Conservation (phyloP, 2,888 invertebrate species). For the Salpingus planirostris region DNA sequence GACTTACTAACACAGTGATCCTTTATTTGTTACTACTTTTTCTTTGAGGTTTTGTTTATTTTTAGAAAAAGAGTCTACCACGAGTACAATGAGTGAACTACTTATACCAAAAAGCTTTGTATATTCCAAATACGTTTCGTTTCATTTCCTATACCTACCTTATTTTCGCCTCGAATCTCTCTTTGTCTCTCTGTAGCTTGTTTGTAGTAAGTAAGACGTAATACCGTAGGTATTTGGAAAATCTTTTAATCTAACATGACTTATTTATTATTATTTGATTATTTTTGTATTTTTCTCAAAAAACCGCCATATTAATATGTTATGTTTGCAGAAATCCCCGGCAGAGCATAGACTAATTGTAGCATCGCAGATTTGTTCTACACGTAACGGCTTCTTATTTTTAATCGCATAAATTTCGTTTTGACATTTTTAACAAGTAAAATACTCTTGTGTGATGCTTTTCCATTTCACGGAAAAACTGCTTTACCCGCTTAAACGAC, state of each 20-base stretch:
- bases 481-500: conserved; percentile 23
- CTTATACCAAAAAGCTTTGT: too few species aligned
- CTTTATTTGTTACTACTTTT: conserved; percentile 32
- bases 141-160: conserved; percentile 25
- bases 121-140: too few species aligned
- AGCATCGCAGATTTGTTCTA: conserved; percentile 40
- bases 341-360: conserved; percentile 40
- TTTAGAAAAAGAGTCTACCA: too few species aligned
- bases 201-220: conserved; percentile 37
- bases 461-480: too few species aligned
- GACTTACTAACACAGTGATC: conserved; percentile 28
- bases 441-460: too few species aligned
- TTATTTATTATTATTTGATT: conserved; percentile 12
- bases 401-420: too few species aligned
- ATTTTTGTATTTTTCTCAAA: conserved; percentile 18
- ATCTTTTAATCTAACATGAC: conserved; percentile 16
- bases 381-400: conserved; percentile 38
- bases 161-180: conserved; percentile 29
- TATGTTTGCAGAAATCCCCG: conserved; percentile 42
- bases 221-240: conserved; percentile 24
- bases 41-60: too few species aligned
- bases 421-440: too few species aligned
- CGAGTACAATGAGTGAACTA: too few species aligned
- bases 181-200: conserved; percentile 33
- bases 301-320: conserved; percentile 38